phyloP scores from a whole-genome alignment of 2,888 invertebrate species.

The Drosophila lacicola region DNA sequence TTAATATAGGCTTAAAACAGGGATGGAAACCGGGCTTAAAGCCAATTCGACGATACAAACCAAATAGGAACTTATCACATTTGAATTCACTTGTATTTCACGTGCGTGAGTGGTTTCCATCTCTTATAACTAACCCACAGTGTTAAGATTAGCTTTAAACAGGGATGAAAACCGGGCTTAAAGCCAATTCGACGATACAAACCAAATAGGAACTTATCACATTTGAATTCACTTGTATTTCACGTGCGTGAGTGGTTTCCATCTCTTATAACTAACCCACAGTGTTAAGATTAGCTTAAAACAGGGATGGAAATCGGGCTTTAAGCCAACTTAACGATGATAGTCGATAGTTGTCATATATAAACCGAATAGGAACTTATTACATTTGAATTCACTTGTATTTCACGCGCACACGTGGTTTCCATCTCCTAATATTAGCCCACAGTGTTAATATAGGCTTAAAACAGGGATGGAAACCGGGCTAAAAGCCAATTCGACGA shows the following conservation, averaged over 20 bases:
- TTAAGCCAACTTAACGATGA: neutral
- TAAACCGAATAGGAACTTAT: too few relatives aligned
- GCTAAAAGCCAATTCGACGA: too few relatives aligned
- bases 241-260: constrained; percentile 6
- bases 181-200: neutral
- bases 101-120: constrained; percentile 15
- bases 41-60: neutral
- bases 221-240: too few relatives aligned
- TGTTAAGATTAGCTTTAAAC: constrained; percentile 25
- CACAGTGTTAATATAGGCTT: too few relatives aligned
- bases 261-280: too few relatives aligned
- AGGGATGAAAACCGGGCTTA: constrained; percentile 41
- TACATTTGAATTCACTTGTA: neutral
- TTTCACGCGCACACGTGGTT: constrained; percentile 6
- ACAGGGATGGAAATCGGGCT: constrained; percentile 45
- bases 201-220: too few relatives aligned
- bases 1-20: constrained; percentile 14
- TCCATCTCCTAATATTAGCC: constrained; percentile 32
- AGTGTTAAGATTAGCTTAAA: constrained; percentile 15
- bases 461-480: too few relatives aligned
- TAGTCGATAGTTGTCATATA: too few relatives aligned
- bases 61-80: neutral
- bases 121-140: too few relatives aligned
- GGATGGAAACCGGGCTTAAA: too few relatives aligned
- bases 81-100: neutral